Percentiles rank a stretch among this genome's conserved stretches.
Conservation (phyloP, 1,140 invertebrate species). For the Drosophila lowei region DNA sequence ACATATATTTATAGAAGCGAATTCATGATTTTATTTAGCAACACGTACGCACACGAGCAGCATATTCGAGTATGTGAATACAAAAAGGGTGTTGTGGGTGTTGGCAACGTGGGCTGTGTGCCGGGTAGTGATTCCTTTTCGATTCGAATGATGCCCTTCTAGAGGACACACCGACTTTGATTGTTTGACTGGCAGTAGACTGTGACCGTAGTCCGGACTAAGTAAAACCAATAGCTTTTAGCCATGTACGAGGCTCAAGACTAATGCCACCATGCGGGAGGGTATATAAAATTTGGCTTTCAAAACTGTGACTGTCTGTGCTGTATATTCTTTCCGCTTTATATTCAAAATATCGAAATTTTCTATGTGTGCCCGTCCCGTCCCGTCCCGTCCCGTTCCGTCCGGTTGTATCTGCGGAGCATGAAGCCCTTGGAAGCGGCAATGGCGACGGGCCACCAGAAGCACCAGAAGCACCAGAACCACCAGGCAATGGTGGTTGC, state of each 20-base stretch:
- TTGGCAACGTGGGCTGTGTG: conserved; percentile 1
- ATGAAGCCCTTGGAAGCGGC: conserved; percentile 1
- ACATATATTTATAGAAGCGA: conserved; percentile 1
- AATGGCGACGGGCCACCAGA: neutral
- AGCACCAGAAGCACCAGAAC: no score
- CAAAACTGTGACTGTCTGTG: no score
- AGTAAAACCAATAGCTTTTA: no score
- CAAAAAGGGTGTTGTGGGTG: neutral
- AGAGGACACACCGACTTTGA: no score
- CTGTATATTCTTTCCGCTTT: neutral
- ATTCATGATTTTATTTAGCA: conserved; percentile 39
- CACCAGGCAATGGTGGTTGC: conserved; percentile 14
- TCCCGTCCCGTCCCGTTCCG: no score
- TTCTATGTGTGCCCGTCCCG: conserved; percentile 3
- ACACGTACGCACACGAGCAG: conserved; percentile 5
- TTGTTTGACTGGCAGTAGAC: no score
- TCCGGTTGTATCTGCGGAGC: conserved; percentile 3
- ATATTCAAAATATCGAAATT: conserved; percentile 24
- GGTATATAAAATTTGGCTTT: no score
- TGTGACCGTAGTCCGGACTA: no score
- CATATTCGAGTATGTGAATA: neutral
- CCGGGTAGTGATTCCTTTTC: conserved; percentile 16
- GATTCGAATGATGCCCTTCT: neutral
- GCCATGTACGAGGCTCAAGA: no score
- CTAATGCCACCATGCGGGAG: no score